These are phyloP conservation scores for Pteropus rufus DNA, from an alignment of 2,797 vertebrate genomes.

Conservation along the genomic window DNA sequence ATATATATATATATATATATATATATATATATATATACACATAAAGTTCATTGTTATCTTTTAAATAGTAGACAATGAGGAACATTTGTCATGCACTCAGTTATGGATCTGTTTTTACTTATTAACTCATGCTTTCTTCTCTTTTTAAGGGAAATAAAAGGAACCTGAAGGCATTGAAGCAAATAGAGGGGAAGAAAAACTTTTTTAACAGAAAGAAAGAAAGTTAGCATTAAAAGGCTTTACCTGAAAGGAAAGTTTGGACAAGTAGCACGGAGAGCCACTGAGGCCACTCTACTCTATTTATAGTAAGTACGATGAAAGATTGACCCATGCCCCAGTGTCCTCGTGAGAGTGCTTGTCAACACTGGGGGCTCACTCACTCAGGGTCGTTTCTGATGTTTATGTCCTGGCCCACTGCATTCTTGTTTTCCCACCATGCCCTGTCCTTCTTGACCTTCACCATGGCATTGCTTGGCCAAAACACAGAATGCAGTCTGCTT, in stretches of 20 bases:
- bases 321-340: not conserved
- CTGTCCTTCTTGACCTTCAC: not conserved
- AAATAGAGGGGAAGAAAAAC: not conserved
- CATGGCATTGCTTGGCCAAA: not conserved
- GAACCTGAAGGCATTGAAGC: not conserved
- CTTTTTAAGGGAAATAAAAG: conserved; percentile 17
- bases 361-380: not conserved
- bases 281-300: not conserved
- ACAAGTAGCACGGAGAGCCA: not conserved
- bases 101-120: not conserved
- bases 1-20: too few species aligned
- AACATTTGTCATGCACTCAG: not conserved
- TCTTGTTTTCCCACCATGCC: not conserved
- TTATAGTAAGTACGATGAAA: not conserved
- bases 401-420: not conserved
- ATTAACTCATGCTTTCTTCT: not conserved
- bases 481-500: not conserved
- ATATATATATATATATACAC: too few species aligned
- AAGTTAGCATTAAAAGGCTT: not conserved
- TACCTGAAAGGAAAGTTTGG: not conserved
- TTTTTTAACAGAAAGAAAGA: not conserved
- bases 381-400: not conserved
- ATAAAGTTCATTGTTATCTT: not conserved
- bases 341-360: not conserved
- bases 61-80: not conserved